Evolutionary conservation across 2,797 vertebrate species (phyloP).

Genomic region (Semotilus atromaculatus): DNA sequence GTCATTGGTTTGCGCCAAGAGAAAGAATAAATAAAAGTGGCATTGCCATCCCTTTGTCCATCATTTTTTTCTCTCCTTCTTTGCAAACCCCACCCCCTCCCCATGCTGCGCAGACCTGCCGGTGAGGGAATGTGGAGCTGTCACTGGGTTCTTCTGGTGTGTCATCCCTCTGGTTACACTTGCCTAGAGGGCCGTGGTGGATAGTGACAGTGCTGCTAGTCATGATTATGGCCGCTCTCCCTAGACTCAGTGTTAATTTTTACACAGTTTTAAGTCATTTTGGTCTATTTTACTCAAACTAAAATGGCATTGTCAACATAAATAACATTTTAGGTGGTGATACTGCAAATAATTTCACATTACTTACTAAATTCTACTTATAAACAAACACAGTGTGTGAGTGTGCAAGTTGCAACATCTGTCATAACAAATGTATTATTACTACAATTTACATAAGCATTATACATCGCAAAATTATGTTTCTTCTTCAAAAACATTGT

Average conservation of each 20-base stretch:
- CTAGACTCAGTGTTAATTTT: neutral
- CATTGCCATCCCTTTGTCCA: constrained; percentile 35
- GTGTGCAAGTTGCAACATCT: neutral
- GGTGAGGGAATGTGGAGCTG: constrained; percentile 40
- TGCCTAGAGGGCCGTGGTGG: constrained; percentile 28
- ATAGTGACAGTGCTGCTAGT: constrained; percentile 38
- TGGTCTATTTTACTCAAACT: neutral
- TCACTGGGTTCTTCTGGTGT: constrained; percentile 32
- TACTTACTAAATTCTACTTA: neutral
- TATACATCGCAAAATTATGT: too few species aligned
- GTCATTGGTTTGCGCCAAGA: constrained; percentile 31
- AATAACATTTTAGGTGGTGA: neutral
- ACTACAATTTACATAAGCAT: too few species aligned
- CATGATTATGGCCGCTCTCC: constrained; percentile 21
- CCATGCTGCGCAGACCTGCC: neutral
- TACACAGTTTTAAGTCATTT: neutral
- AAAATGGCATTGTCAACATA: neutral
- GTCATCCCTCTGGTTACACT: constrained; percentile 34
- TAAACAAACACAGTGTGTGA: too few species aligned
- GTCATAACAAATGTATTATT: neutral
- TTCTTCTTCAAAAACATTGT: too few species aligned
- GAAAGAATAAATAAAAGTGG: constrained; percentile 41
- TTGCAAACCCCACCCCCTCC: neutral
- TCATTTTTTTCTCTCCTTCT: neutral
- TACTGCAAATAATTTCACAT: neutral